Evolutionary conservation across 2,113 vertebrate species (phyloP).

Genomic region (Ascaphus truei): DNA sequence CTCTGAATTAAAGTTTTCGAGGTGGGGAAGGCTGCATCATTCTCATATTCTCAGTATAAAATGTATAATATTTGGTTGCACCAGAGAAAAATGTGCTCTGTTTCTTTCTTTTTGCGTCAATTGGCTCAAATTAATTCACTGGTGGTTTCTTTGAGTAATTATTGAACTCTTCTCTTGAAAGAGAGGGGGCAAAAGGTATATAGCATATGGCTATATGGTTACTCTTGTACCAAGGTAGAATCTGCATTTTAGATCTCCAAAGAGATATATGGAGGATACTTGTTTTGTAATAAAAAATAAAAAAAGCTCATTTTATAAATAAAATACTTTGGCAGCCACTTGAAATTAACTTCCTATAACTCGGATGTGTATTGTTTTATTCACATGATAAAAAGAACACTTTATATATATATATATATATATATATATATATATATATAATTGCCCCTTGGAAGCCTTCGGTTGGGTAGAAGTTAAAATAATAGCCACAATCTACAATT

Average conservation of each 20-base stretch:
- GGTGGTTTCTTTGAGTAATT: background rate
- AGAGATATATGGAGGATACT: background rate
- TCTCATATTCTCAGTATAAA: background rate
- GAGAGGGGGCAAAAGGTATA: background rate
- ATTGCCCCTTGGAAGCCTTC: too few species aligned
- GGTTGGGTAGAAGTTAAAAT: too few species aligned
- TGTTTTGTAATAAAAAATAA: background rate
- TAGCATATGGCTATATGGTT: background rate
- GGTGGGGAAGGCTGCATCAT: background rate
- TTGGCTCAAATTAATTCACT: background rate
- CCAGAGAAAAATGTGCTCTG: background rate
- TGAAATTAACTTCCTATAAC: background rate
- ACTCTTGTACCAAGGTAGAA: background rate
- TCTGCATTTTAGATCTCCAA: conserved; percentile 8
- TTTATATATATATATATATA: too few species aligned
- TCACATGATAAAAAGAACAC: too few species aligned
- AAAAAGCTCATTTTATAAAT: conserved; percentile 1
- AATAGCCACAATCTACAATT: too few species aligned
- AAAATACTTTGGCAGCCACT: background rate
- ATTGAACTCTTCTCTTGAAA: background rate
- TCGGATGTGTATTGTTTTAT: too few species aligned
- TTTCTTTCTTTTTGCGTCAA: background rate
- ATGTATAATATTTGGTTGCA: background rate
- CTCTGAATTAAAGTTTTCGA: background rate
- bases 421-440: too few species aligned